Evolutionary conservation across 2,888 invertebrate genomes (phyloP), one percentile per base, ranked within the genome.

Genomic region (Agrotis puta): DNA sequence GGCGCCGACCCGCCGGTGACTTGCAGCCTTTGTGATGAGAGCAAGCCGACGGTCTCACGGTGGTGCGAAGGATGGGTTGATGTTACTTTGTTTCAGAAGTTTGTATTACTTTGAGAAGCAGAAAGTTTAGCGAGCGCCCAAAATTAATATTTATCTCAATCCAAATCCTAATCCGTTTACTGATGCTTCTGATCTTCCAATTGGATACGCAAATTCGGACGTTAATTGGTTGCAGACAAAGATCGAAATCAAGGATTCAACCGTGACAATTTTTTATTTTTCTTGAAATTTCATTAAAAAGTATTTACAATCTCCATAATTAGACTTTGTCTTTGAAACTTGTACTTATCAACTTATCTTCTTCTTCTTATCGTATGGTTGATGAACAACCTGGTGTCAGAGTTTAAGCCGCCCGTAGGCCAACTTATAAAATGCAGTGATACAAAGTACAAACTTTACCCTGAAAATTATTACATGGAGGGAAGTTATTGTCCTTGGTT

Each of bases 1-100:
- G 93, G 94, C 92, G 90, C 92, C 92, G 93, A 92, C 90, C 84
- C 85, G 93, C 88, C 92, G 86, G 87, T 96, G 95, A 96, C 95
- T 96, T 95, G 96, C 96, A 81, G 80, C 78, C 85, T 81, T 84
- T 83, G 85, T 77, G 80, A 76, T 72, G 81, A 70, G 71, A 53
- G 62, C 78, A 20, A 73, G 67, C 82, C 89, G 86, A 75, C 89
- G 84, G 86, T 90, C 91, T 86, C 91, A 90, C 90, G 87, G 85
- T 79, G 70, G 64, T 64, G 59, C 58, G 53, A 59, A 53, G 58
- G 48, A 51, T 53, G 24, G 53, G 24, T 54, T 24, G 48, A 48
- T 64, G 24, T 48, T 59, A 63, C 7, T 48, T 16, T 64, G 22
- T 54, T 18, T 24, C 16, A 18, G 13, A 47, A 53, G 13, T 16